phyloP scores from a whole-genome alignment of 2,888 invertebrate genomes.

The Melieria picta region DNA sequence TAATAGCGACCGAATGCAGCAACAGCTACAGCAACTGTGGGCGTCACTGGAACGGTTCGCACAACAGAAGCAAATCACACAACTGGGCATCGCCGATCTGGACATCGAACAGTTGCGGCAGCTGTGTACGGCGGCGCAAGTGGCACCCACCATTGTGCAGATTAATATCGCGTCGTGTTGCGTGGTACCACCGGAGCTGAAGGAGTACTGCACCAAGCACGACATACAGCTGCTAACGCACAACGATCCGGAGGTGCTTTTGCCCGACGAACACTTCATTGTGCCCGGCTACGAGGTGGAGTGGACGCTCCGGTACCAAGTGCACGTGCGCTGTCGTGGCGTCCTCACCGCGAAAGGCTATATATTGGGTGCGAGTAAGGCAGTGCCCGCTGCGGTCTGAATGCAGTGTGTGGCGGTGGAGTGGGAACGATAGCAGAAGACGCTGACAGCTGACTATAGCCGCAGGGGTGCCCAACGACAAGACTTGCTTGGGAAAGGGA shows the following conservation, averaged over 20 bases:
- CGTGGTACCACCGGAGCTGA: slow-evolving; percentile 90
- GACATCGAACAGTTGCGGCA: slow-evolving; percentile 81
- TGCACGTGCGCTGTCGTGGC: slow-evolving; percentile 90
- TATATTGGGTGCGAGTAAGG: slow-evolving; percentile 68
- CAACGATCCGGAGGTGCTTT: slow-evolving; percentile 81
- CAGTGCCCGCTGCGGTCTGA: slow-evolving; percentile 18
- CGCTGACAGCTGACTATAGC: neutral
- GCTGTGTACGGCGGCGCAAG: slow-evolving; percentile 79
- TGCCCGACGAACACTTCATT: slow-evolving; percentile 70
- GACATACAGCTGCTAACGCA: slow-evolving; percentile 95
- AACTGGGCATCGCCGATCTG: slow-evolving; percentile 90
- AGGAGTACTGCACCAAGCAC: slow-evolving; percentile 88
- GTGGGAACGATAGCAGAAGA: neutral
- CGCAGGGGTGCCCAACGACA: slow-evolving; percentile 2
- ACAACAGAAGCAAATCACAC: slow-evolving; percentile 71
- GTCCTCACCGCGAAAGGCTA: slow-evolving; percentile 93
- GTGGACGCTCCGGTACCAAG: slow-evolving; percentile 88
- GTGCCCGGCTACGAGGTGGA: slow-evolving; percentile 69
- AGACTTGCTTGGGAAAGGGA: neutral
- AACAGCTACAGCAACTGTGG: slow-evolving; percentile 82
- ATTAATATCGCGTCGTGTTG: slow-evolving; percentile 93
- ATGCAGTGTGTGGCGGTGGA: neutral
- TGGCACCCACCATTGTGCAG: slow-evolving; percentile 90
- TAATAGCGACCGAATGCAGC: slow-evolving; percentile 47
- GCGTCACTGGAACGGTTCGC: slow-evolving; percentile 78